Evolutionary conservation across 2,888 invertebrate genomes (phyloP).

Genomic region (Thymelicus lineola): DNA sequence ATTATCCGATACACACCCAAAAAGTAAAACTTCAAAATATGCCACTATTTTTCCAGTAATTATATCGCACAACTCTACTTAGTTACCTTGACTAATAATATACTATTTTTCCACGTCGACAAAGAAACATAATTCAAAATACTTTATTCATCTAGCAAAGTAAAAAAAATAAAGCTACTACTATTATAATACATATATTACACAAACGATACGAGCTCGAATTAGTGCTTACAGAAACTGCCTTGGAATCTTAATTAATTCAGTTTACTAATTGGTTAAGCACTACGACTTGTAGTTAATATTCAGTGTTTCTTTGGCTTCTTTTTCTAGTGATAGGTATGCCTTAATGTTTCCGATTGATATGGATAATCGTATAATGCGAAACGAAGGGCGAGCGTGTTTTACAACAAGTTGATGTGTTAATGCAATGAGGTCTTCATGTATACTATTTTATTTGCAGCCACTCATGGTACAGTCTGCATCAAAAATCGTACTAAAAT

Average conservation of each 20-base stretch:
- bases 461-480: constrained; percentile 1
- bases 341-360: constrained; percentile 51
- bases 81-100: too few relatives aligned
- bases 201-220: constrained; percentile 5
- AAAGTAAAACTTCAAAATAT: too few relatives aligned
- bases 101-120: too few relatives aligned
- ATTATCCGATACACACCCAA: too few relatives aligned
- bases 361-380: constrained; percentile 70
- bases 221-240: constrained; percentile 5
- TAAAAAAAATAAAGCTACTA: not conserved
- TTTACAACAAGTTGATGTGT: constrained; percentile 38
- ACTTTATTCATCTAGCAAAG: not conserved
- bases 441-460: constrained; percentile 30
- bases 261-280: constrained; percentile 72
- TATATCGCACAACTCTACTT: too few relatives aligned
- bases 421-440: constrained; percentile 43
- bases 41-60: too few relatives aligned
- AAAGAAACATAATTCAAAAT: not conserved
- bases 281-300: constrained; percentile 57
- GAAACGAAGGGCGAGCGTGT: constrained; percentile 35
- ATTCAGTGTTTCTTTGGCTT: constrained; percentile 47
- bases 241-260: constrained; percentile 54
- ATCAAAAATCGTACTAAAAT: not conserved
- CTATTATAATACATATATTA: not conserved
- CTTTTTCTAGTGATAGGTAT: constrained; percentile 20